Percentiles rank a stretch among this genome's conserved stretches.
Evolutionary conservation across 2,888 invertebrate genomes (phyloP).

Genomic region (Drosophila mettleri): DNA sequence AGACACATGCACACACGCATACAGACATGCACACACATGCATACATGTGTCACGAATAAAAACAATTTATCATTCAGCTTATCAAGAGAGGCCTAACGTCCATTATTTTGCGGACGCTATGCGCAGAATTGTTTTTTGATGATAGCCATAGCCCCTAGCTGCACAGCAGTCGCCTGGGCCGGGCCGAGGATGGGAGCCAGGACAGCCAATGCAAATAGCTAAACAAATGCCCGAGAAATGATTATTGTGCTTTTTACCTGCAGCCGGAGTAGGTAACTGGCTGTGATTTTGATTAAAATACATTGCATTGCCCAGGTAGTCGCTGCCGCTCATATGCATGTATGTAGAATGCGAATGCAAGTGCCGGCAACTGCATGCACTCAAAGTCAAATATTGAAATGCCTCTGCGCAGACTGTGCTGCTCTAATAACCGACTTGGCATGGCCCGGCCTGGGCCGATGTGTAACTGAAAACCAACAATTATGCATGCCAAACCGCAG

Average conservation of each 20-base stretch:
- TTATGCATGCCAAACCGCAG: conserved; percentile 77
- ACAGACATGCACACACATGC: conserved; percentile 21
- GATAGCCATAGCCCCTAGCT: conserved; percentile 60
- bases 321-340: not conserved
- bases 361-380: conserved; percentile 15
- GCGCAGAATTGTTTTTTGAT: conserved; percentile 78
- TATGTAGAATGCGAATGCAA: not conserved
- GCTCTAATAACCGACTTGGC: conserved; percentile 41
- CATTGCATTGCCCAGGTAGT: conserved; percentile 33
- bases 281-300: conserved; percentile 59
- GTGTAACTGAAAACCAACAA: conserved; percentile 79
- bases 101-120: conserved; percentile 76
- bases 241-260: conserved; percentile 54
- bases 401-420: conserved; percentile 20
- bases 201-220: conserved; percentile 50
- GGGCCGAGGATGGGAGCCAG: too few species aligned
- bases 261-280: conserved; percentile 10
- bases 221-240: conserved; percentile 67
- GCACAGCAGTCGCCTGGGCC: conserved; percentile 14
- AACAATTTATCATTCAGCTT: conserved; percentile 80
- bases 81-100: conserved; percentile 77
- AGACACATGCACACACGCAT: conserved; percentile 9
- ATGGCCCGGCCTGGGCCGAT: conserved; percentile 39
- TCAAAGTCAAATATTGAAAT: conserved; percentile 40
- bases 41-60: conserved; percentile 77